phyloP scores from a whole-genome alignment of 2,888 invertebrate genomes.

The Charanyca ferruginea region DNA sequence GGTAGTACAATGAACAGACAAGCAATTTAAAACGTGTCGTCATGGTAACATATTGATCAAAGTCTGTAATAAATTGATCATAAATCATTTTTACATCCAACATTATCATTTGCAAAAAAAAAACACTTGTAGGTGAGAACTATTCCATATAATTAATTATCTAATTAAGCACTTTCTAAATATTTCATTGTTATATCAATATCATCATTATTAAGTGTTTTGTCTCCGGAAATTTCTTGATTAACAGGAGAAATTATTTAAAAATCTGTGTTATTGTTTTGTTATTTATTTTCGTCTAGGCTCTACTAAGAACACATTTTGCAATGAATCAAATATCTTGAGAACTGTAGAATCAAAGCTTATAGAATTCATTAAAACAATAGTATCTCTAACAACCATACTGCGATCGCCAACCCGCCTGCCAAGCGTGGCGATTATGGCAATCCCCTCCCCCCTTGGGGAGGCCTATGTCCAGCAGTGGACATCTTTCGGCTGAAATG shows the following conservation, averaged over 20 bases:
- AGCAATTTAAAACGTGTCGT: not conserved
- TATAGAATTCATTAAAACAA: constrained; percentile 1
- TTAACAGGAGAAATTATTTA: constrained; percentile 49
- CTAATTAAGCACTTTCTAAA: constrained; percentile 22
- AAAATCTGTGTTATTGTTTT: constrained; percentile 15
- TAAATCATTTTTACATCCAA: not conserved
- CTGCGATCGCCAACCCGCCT: too few relatives aligned
- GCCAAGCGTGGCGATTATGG: too few relatives aligned
- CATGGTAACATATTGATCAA: not conserved
- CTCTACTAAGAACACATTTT: constrained; percentile 2
- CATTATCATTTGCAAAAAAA: not conserved
- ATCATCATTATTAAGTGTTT: constrained; percentile 29
- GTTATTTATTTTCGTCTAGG: constrained; percentile 24
- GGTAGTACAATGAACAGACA: not conserved
- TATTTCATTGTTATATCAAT: constrained; percentile 28
- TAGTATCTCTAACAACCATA: too few relatives aligned
- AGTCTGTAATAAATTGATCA: not conserved
- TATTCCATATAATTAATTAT: constrained; percentile 24
- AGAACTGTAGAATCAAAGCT: constrained; percentile 7
- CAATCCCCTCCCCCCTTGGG: too few relatives aligned
- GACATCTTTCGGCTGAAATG: too few relatives aligned
- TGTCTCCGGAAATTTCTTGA: constrained; percentile 22
- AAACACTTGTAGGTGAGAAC: not conserved
- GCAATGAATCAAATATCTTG: constrained; percentile 4
- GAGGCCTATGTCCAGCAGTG: too few relatives aligned